These are phyloP conservation scores for Rhadinocentrus ornatus DNA, from an alignment of 2,797 vertebrate genomes.

Conservation along the genomic window DNA sequence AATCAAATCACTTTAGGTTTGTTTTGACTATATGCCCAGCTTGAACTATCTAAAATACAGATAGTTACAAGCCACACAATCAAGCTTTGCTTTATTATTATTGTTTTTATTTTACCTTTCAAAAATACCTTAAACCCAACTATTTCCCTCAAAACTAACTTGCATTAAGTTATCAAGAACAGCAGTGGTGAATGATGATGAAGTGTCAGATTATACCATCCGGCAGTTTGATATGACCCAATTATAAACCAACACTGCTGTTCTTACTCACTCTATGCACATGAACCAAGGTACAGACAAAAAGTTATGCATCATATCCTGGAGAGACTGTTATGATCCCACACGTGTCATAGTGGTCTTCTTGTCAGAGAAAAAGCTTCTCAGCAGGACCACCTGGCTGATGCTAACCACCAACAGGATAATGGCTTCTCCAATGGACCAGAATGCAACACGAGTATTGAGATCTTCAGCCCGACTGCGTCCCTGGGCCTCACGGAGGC, in stretches of 20 bases:
- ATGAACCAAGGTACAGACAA: slow-evolving; percentile 31
- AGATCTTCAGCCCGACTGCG: slow-evolving; percentile 98
- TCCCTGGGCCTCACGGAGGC: slow-evolving; percentile 94
- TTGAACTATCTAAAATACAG: slow-evolving; percentile 37
- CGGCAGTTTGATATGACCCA: slow-evolving; percentile 61
- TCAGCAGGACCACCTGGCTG: slow-evolving; percentile 96
- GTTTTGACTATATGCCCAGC: slow-evolving; percentile 30
- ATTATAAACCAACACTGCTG: slow-evolving; percentile 51
- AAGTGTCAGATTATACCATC: slow-evolving; percentile 51
- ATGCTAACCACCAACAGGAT: slow-evolving; percentile 98
- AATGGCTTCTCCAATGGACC: slow-evolving; percentile 97
- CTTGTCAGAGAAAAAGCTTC: slow-evolving; percentile 98
- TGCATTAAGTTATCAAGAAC: slow-evolving; percentile 55
- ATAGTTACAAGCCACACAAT: slow-evolving; percentile 46
- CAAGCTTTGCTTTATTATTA: slow-evolving; percentile 24
- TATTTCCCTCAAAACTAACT: slow-evolving; percentile 22
- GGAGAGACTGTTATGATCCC: slow-evolving; percentile 87
- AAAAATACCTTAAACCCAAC: slow-evolving; percentile 41
- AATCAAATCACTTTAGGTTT: slow-evolving; percentile 47
- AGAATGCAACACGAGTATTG: slow-evolving; percentile 96
- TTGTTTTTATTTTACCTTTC: slow-evolving; percentile 28
- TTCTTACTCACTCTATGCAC: slow-evolving; percentile 56
- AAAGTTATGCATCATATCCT: slow-evolving; percentile 42
- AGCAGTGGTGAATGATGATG: slow-evolving; percentile 41
- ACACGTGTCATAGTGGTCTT: slow-evolving; percentile 97